Evolutionary conservation across 2,888 invertebrate genomes (phyloP), one percentile per base, ranked within the genome.

Genomic region (Megaustenia siamemsis): DNA sequence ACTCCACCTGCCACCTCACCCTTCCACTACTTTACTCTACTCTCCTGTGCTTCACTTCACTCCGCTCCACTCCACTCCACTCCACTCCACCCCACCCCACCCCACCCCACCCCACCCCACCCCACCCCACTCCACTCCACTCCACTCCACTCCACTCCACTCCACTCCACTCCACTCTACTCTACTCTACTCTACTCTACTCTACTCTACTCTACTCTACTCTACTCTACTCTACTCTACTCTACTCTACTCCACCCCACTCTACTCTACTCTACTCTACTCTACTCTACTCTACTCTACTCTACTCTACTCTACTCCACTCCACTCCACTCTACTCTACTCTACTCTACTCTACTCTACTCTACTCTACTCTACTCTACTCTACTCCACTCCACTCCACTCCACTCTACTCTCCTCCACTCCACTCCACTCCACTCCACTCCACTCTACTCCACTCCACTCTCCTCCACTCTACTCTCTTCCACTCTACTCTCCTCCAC

Each of bases 141-240:
- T 45, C 73, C 43, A 15, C 73, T n/a, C 21, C 43, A 15, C 73
- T n/a, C 3, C 43, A 73, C 73, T n/a, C 21, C 43, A 73, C 43
- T n/a, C 4, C 43, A 73, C 73, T n/a, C 43, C 43, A 73, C 73
- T 45, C 43, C 43, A 73, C 73, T 45, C 43, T 40, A 73, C 73
- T 45, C 21, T 73, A 76, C 76, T 56, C 10, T 76, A 76, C 76
- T 56, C 10, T 76, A 76, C 76, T 56, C 24, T 76, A 76, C 76
- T 18, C 10, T 76, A 76, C 53, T 56, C 28, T 76, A 76, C 73
- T n/a, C 10, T 73, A 73, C 73, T n/a, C 15, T 73, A 53, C 32
- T 24, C 10, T 76, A 76, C 49, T 32, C 8, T 76, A 76, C 76
- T 56, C n/a, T 76, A 76, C 53, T 56, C 5, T 49, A 76, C 76